These are phyloP conservation scores for Pogonognathellus flavescens DNA, from an alignment of 1,140 invertebrate genomes.

Conservation along the genomic window DNA sequence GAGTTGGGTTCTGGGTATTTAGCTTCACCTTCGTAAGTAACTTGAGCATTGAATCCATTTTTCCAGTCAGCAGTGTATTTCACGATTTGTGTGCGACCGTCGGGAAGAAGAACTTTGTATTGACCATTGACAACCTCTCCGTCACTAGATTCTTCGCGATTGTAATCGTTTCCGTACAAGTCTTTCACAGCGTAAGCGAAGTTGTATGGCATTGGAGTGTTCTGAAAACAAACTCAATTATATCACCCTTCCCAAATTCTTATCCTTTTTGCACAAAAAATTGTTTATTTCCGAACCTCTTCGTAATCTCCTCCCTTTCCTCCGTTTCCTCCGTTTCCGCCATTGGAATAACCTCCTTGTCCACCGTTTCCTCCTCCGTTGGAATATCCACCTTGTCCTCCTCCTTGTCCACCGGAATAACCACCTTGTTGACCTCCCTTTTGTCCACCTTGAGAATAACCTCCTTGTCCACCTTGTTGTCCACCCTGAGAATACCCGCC, in stretches of 20 bases:
- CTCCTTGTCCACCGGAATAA: constrained; percentile 40
- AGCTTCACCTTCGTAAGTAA: constrained; percentile 69
- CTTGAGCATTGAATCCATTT: constrained; percentile 70
- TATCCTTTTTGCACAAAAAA: too few relatives aligned
- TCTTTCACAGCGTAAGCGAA: constrained; percentile 85
- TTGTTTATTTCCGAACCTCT: neutral
- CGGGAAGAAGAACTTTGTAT: constrained; percentile 72
- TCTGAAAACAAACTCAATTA: constrained; percentile 36
- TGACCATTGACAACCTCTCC: constrained; percentile 80
- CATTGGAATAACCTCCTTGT: constrained; percentile 27
- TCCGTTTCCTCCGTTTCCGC: constrained; percentile 52
- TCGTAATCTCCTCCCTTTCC: neutral
- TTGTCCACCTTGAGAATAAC: constrained; percentile 2
- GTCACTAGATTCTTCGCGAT: constrained; percentile 79
- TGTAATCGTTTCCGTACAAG: constrained; percentile 81
- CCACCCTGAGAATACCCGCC: constrained; percentile 37
- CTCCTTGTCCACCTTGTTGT: neutral
- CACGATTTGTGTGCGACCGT: constrained; percentile 74
- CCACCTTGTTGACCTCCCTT: constrained; percentile 47
- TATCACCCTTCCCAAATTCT: neutral
- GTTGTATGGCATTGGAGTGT: constrained; percentile 79
- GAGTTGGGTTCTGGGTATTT: constrained; percentile 65
- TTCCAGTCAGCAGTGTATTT: constrained; percentile 68
- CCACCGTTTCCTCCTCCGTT: constrained; percentile 46
- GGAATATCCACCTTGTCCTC: constrained; percentile 54